phyloP scores from a whole-genome alignment of 2,113 vertebrate species.

The Otus sunia region DNA sequence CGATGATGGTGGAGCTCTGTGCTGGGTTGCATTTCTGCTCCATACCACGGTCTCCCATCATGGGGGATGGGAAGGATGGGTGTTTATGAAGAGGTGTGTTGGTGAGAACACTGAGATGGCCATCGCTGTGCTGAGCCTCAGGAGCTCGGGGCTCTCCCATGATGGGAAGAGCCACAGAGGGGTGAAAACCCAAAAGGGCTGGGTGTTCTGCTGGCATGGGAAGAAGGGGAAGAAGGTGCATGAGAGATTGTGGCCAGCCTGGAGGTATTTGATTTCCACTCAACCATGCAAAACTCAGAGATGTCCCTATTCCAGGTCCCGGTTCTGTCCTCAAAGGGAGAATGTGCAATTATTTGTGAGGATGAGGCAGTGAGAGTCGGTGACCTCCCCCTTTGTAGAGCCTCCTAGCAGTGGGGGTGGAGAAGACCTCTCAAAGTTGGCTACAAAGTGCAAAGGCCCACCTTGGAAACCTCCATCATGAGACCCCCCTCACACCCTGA shows the following conservation, averaged over 20 bases:
- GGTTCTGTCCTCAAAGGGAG: accelerated
- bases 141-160: not conserved
- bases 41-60: not conserved
- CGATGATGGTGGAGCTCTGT: accelerated
- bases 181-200: not conserved
- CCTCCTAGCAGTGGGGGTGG: not conserved
- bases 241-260: not conserved
- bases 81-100: not conserved
- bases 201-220: not conserved
- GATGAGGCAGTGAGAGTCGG: not conserved
- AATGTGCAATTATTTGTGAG: not conserved
- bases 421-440: not conserved
- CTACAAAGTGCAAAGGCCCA: not conserved
- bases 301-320: not conserved
- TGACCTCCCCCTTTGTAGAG: not conserved
- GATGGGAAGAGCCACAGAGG: not conserved
- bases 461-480: not conserved
- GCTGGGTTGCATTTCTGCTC: not conserved
- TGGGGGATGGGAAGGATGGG: accelerated
- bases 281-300: not conserved
- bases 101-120: not conserved
- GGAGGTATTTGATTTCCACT: not conserved
- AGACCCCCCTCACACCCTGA: not conserved
- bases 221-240: not conserved
- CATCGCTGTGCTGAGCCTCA: not conserved